These are phyloP conservation scores for Drosophila pruinosa DNA, from an alignment of 1,140 invertebrate species.

Conservation along the genomic window DNA sequence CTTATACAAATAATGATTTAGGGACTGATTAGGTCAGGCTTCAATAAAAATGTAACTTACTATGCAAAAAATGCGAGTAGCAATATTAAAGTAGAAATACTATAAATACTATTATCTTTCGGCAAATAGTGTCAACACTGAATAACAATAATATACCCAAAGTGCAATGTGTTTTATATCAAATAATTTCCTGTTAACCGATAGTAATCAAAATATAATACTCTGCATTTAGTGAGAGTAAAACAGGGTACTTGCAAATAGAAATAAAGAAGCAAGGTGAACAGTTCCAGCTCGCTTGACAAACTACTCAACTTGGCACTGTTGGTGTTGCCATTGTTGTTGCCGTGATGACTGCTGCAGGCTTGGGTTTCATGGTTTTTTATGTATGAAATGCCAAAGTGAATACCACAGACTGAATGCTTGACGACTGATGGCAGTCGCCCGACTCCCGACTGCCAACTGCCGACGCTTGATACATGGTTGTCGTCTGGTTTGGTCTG, in stretches of 20 bases:
- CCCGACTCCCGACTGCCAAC: slow-evolving; percentile 59
- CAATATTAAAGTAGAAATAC: too few species aligned
- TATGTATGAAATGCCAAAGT: slow-evolving; percentile 72
- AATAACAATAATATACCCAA: too few species aligned
- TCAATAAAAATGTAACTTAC: too few species aligned
- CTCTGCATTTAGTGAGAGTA: neutral
- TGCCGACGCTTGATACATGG: slow-evolving; percentile 67
- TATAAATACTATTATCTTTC: too few species aligned
- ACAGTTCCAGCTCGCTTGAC: slow-evolving; percentile 47
- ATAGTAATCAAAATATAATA: neutral
- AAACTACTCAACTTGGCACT: slow-evolving; percentile 52
- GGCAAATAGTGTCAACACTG: too few species aligned
- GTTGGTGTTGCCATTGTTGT: slow-evolving; percentile 28
- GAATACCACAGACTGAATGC: slow-evolving; percentile 64
- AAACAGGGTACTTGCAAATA: slow-evolving; percentile 14
- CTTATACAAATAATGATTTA: too few species aligned
- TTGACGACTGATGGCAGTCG: slow-evolving; percentile 27
- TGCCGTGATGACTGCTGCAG: slow-evolving; percentile 33
- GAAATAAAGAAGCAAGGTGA: neutral
- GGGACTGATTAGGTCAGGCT: too few species aligned
- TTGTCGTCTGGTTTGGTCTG: slow-evolving; percentile 16
- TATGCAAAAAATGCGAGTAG: too few species aligned
- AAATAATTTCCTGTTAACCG: too few species aligned
- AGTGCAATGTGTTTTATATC: too few species aligned
- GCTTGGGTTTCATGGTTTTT: slow-evolving; percentile 43